Evolutionary conservation across 2,113 vertebrate genomes (phyloP).

Genomic region (Gymnocephalus cernua): DNA sequence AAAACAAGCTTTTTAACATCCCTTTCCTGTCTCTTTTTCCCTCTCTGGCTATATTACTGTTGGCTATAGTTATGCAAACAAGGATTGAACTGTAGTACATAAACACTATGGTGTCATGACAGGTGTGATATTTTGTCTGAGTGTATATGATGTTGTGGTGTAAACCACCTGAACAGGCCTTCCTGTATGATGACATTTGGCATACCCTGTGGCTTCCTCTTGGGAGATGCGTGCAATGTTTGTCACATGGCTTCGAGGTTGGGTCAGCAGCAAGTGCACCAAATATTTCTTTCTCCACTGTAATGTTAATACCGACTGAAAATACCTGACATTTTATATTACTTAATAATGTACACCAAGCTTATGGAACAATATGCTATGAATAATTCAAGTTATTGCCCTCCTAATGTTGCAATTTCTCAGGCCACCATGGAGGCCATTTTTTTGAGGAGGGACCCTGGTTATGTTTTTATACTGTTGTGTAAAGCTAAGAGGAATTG

Average conservation of each 20-base stretch:
- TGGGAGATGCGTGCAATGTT: constrained; percentile 46
- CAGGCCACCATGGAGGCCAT: constrained; percentile 34
- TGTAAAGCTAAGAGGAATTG: constrained; percentile 18
- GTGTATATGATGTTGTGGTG: constrained; percentile 41
- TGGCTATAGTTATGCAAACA: constrained; percentile 47
- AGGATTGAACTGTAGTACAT: constrained; percentile 40
- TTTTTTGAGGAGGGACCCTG: constrained; percentile 24
- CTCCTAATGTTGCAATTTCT: constrained; percentile 39
- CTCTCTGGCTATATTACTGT: constrained; percentile 31
- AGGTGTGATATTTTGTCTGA: constrained; percentile 77
- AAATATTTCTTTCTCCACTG: constrained; percentile 27
- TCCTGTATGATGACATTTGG: constrained; percentile 52
- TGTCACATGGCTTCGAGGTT: constrained; percentile 46
- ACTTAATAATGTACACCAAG: constrained; percentile 59
- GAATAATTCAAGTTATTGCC: constrained; percentile 72
- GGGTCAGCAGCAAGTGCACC: constrained; percentile 43
- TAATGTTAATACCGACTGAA: constrained; percentile 35
- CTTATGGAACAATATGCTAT: constrained; percentile 44
- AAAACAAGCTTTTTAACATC: constrained; percentile 34
- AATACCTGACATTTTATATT: constrained; percentile 51
- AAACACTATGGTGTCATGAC: constrained; percentile 61
- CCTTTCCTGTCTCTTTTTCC: constrained; percentile 10
- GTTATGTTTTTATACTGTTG: constrained; percentile 33
- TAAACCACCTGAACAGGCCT: constrained; percentile 43
- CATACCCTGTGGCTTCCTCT: constrained; percentile 43